phyloP scores from a whole-genome alignment of 1,140 invertebrate species.

The Drosophila pseudoobscura region DNA sequence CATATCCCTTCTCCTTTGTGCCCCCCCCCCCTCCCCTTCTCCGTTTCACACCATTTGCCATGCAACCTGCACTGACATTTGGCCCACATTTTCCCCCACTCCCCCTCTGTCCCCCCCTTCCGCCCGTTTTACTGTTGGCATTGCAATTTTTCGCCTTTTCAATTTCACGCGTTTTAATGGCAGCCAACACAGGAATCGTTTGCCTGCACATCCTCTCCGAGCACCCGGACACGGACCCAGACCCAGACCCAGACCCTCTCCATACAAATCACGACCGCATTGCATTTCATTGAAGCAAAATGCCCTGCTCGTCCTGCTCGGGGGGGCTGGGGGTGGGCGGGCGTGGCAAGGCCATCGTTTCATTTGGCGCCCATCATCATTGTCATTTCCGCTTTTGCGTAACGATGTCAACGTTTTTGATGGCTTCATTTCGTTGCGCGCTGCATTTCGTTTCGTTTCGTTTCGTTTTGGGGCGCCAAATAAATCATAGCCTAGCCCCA shows the following conservation, averaged over 20 bases:
- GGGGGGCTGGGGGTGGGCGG: not conserved
- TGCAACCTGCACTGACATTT: conserved; percentile 9
- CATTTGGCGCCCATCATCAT: conserved; percentile 63
- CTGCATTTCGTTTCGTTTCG: conserved; percentile 50
- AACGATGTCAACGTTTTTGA: conserved; percentile 79
- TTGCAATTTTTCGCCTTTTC: conserved; percentile 77
- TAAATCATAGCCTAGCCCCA: conserved; percentile 65
- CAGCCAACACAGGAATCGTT: conserved; percentile 27
- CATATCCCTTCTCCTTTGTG: no score
- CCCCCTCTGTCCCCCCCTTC: not conserved
- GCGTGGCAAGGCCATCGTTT: conserved; percentile 30
- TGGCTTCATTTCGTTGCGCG: conserved; percentile 72
- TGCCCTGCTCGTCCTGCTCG: no score
- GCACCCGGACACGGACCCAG: not conserved
- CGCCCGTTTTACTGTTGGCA: conserved; percentile 38
- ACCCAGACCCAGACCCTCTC: not conserved
- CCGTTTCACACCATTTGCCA: no score
- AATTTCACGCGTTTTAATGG: conserved; percentile 76
- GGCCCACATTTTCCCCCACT: conserved; percentile 13
- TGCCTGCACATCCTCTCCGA: conserved; percentile 9
- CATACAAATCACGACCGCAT: conserved; percentile 62
- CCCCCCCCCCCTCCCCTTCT: no score
- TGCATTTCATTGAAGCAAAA: conserved; percentile 48
- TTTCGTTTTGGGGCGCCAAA: conserved; percentile 54
- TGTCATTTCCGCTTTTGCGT: conserved; percentile 79